Conservation (phyloP, 2,888 invertebrate genomes). For the Tachina grossa region DNA sequence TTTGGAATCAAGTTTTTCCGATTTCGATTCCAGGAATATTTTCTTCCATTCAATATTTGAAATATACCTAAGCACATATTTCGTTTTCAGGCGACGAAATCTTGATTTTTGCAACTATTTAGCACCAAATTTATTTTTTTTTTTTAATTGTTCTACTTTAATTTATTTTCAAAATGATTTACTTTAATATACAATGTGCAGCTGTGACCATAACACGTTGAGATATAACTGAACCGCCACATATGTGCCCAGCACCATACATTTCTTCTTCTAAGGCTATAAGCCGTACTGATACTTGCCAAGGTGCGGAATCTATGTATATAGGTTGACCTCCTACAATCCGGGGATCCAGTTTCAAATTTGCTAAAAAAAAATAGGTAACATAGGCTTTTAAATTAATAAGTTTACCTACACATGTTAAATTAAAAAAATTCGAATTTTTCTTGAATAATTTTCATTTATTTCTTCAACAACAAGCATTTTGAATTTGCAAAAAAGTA, state of each 20-base stretch:
- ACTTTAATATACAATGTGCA: slow-evolving; percentile 76
- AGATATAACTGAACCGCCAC: slow-evolving; percentile 76
- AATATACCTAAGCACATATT: too few species aligned
- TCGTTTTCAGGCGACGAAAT: too few species aligned
- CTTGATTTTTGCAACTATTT: too few species aligned
- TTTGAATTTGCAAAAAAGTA: too few species aligned
- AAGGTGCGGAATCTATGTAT: slow-evolving; percentile 72
- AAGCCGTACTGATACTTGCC: slow-evolving; percentile 77
- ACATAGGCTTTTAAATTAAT: slow-evolving; percentile 7
- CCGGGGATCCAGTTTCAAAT: slow-evolving; percentile 71
- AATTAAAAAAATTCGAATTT: not conserved
- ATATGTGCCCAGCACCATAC: slow-evolving; percentile 76
- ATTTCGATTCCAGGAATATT: too few species aligned
- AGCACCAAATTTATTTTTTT: too few species aligned
- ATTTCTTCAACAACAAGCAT: too few species aligned
- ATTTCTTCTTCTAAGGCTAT: slow-evolving; percentile 60
- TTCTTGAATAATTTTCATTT: too few species aligned
- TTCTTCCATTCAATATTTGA: too few species aligned
- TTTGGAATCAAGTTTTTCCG: too few species aligned
- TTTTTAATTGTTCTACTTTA: too few species aligned
- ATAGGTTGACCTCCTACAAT: slow-evolving; percentile 74
- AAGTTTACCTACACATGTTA: not conserved
- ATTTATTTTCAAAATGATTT: not conserved
- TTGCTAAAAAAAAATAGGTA: not conserved
- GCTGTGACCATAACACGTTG: slow-evolving; percentile 73